phyloP scores from a whole-genome alignment of 2,113 vertebrate species.

The Neomonachus schauinslandi region DNA sequence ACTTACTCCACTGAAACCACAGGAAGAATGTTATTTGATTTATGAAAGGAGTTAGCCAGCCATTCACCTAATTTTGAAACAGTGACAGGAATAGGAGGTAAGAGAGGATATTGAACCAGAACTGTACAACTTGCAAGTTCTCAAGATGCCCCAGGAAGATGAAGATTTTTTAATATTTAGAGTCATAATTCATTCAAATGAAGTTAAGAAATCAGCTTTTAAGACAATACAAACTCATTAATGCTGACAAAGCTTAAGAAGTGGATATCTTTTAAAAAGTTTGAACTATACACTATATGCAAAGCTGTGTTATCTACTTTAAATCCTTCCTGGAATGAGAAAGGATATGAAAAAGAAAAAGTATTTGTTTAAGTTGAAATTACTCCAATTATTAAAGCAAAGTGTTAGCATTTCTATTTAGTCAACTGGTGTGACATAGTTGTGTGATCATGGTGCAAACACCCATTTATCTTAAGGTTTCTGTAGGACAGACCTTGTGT shows the following conservation, averaged over 20 bases:
- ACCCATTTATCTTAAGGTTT: background rate
- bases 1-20: conserved; percentile 75
- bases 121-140: conserved; percentile 69
- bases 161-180: conserved; percentile 70
- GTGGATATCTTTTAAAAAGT: conserved; percentile 22
- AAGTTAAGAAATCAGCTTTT: conserved; percentile 70
- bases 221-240: conserved; percentile 61
- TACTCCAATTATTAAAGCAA: conserved; percentile 35
- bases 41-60: conserved; percentile 80
- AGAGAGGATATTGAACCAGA: conserved; percentile 75
- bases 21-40: conserved; percentile 78
- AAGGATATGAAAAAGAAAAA: conserved; percentile 30
- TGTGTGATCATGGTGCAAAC: background rate
- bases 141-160: conserved; percentile 66
- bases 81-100: conserved; percentile 72
- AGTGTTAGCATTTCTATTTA: conserved; percentile 25
- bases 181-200: conserved; percentile 70
- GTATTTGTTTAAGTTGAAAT: background rate
- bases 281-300: background rate
- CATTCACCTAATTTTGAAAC: conserved; percentile 79
- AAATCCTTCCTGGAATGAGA: background rate
- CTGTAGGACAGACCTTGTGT: background rate
- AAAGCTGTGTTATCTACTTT: conserved; percentile 13
- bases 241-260: conserved; percentile 27
- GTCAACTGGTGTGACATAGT: background rate